Evolutionary conservation across 2,113 vertebrate genomes (phyloP).

Genomic region (Burhinus oedicnemus): DNA sequence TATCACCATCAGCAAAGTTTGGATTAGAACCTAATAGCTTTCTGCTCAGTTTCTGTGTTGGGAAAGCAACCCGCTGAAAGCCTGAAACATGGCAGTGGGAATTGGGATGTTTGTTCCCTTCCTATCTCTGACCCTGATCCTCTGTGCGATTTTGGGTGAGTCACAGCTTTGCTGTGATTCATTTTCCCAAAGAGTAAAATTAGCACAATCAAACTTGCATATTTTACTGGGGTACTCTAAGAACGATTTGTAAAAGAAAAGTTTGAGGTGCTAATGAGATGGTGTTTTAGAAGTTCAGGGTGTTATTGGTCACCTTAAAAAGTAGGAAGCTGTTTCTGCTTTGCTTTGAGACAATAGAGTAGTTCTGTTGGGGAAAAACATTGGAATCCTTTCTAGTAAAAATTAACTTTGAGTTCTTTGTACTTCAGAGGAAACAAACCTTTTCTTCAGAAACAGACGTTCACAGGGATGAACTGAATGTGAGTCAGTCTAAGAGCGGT

Average conservation of each 20-base stretch:
- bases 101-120: not conserved
- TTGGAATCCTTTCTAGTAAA: not conserved
- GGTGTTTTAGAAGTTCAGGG: not conserved
- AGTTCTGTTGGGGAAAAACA: not conserved
- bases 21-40: not conserved
- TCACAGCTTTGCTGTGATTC: conserved; percentile 1
- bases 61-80: not conserved
- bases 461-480: not conserved
- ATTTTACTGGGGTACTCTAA: not conserved
- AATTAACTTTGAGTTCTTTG: not conserved
- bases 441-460: not conserved
- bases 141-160: not conserved
- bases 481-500: not conserved
- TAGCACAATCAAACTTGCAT: not conserved
- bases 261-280: not conserved
- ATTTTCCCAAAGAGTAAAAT: not conserved
- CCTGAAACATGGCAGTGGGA: not conserved
- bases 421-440: not conserved
- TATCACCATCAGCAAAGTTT: not conserved
- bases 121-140: not conserved
- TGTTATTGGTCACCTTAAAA: not conserved
- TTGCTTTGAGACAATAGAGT: not conserved
- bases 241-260: not conserved
- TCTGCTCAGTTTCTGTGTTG: not conserved
- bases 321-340: not conserved